Conservation (phyloP, 2,888 invertebrate genomes). For the Lepetodrilus schrolli region DNA sequence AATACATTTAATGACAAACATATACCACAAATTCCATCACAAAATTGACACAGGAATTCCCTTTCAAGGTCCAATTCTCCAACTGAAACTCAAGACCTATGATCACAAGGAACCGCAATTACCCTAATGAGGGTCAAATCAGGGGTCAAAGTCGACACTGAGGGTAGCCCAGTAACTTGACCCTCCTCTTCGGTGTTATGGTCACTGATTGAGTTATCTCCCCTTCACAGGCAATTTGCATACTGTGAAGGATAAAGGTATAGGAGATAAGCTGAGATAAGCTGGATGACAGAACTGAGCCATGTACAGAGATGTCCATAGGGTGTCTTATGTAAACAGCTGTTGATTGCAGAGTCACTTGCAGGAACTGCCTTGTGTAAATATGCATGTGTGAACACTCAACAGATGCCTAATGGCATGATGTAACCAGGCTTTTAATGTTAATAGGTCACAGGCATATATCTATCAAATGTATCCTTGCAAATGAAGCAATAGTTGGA, state of each 20-base stretch:
- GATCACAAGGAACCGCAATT: no score
- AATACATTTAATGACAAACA: no score
- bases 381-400: not conserved
- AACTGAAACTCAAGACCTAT: no score
- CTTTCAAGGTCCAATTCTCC: no score
- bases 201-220: not conserved
- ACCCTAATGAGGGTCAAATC: no score
- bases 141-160: no score
- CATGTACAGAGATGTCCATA: not conserved
- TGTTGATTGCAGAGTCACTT: not conserved
- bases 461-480: no score
- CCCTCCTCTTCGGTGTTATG: no score
- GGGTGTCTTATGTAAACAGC: not conserved
- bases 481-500: no score
- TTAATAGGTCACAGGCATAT: not conserved
- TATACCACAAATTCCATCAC: no score
- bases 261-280: conserved; percentile 18
- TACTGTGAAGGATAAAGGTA: conserved; percentile 9
- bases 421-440: not conserved
- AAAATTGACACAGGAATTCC: no score
- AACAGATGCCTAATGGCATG: conserved; percentile 1
- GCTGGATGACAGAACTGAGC: not conserved
- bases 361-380: not conserved
- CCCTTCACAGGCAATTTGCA: conserved; percentile 13
- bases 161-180: no score